Base-by-base conservation (phyloP, 2,113 vertebrate genomes). In the Dinomys branickii region DNA sequence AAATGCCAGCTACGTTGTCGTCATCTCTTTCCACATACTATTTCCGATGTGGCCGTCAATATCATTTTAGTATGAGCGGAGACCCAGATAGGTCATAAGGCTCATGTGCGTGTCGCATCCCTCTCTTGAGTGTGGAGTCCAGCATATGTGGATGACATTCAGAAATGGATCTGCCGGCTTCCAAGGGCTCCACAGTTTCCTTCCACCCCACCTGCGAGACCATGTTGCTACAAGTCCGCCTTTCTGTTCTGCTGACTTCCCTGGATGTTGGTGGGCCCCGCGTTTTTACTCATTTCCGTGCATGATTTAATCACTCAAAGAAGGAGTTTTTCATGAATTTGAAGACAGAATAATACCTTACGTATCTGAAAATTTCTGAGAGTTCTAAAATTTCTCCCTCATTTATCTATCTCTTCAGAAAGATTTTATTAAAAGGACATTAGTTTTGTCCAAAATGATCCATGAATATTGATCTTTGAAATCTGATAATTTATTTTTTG, bases 401-500 rank as follows among this genome's bases (percentile, higher is more conserved):
- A 30, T 19, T 13, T 84, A 86, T 90, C 24, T n/a, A 14, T 95
- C 44, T 85, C 59, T 80, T 95, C 44, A 85, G 38, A 81, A 81
- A 67, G 13, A 54, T 89, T 87, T 85, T 50, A 78, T 38, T 88
- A 82, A 87, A 59, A 71, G 56, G 9, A n/a, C 56, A 41, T 38
- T 63, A 63, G 86, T 67, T 85, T 85, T 85, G 3, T 59, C 38
- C 50, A 35, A 71, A 54, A 41, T 3, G 44, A 84, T 85, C 26
- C 28, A 75, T 58, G 8, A 92, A 41, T 92, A 71, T 67, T 10
- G 20, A 30, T 41, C 65, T 82, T 91, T 93, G 78, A 83, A 94
- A 88, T 78, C 47, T 38, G 65, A 59, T 85, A 44, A 52, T 71
- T 88, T 65, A 9, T n/a, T 80, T 97, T 97, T 93, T 59, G 2